These are phyloP conservation scores for Dolichoris vasculosae DNA, from an alignment of 1,140 invertebrate genomes.

Conservation along the genomic window DNA sequence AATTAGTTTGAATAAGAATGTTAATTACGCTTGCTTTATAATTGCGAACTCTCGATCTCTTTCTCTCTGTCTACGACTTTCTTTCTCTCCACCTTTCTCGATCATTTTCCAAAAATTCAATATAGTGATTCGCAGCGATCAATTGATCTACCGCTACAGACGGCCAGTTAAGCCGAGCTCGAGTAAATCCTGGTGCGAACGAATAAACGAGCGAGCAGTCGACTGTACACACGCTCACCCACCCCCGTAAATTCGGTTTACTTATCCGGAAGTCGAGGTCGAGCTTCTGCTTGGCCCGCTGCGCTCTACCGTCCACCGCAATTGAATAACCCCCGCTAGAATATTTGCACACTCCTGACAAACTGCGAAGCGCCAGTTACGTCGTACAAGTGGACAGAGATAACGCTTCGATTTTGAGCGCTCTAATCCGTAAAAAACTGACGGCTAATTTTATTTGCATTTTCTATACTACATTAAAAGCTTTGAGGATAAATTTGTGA, in stretches of 20 bases:
- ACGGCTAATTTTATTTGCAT: conserved; percentile 16
- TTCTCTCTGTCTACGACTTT: not conserved
- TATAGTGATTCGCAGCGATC: conserved; percentile 37
- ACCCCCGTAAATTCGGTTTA: conserved; percentile 68
- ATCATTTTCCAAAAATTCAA: conserved; percentile 33
- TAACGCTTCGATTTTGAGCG: conserved; percentile 8
- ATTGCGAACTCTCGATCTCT: not conserved
- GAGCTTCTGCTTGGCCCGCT: conserved; percentile 50
- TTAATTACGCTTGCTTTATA: conserved; percentile 25
- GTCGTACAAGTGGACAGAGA: conserved; percentile 1
- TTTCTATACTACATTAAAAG: not conserved
- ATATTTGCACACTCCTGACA: conserved; percentile 66
- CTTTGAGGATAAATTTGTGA: not conserved
- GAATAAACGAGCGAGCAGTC: conserved; percentile 35
- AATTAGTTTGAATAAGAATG: conserved; percentile 34
- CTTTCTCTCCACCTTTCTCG: not conserved
- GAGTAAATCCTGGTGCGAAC: conserved; percentile 27
- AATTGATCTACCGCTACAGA: conserved; percentile 4
- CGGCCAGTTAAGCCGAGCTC: not conserved
- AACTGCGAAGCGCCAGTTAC: conserved; percentile 52
- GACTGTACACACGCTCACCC: not conserved
- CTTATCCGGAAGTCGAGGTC: conserved; percentile 66
- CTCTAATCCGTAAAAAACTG: conserved; percentile 31
- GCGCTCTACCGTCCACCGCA: conserved; percentile 61
- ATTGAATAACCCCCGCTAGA: conserved; percentile 65